These are phyloP conservation scores for Hypomecis punctinalis DNA, from an alignment of 2,888 invertebrate genomes.

Conservation along the genomic window DNA sequence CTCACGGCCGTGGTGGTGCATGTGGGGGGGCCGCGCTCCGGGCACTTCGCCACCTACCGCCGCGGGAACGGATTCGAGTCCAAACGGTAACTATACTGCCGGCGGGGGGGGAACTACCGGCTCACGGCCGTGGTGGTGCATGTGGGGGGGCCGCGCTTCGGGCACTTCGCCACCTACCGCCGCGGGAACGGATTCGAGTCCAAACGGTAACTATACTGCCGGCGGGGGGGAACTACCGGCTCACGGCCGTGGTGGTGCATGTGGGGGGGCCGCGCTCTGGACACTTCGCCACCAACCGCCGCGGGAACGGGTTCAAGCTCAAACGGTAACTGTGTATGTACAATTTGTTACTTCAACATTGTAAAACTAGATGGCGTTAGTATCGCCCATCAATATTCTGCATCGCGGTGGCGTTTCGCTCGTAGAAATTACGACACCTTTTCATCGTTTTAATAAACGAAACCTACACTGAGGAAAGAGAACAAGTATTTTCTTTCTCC, in stretches of 20 bases:
- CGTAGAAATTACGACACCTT: no score
- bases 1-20: conserved; percentile 95
- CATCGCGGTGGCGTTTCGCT: no score
- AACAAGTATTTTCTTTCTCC: no score
- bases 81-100: conserved; percentile 64
- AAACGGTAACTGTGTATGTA: conserved; percentile 73
- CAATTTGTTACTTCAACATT: no score
- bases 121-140: conserved; percentile 95
- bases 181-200: conserved; percentile 87
- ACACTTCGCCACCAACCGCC: conserved; percentile 97
- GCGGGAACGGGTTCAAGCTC: conserved; percentile 87
- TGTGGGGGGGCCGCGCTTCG: conserved; percentile 94
- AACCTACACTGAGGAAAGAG: no score
- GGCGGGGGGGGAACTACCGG: conserved; percentile 82
- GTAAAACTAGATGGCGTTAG: no score
- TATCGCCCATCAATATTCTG: no score
- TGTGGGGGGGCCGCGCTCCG: conserved; percentile 94
- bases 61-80: conserved; percentile 87
- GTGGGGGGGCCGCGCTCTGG: conserved; percentile 95
- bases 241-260: conserved; percentile 95
- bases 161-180: conserved; percentile 97
- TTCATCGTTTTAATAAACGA: no score
- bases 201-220: conserved; percentile 64
- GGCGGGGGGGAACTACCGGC: conserved; percentile 83
- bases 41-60: conserved; percentile 97